Conservation (phyloP, 2,113 vertebrate species). For the Pleuronectes platessa region DNA sequence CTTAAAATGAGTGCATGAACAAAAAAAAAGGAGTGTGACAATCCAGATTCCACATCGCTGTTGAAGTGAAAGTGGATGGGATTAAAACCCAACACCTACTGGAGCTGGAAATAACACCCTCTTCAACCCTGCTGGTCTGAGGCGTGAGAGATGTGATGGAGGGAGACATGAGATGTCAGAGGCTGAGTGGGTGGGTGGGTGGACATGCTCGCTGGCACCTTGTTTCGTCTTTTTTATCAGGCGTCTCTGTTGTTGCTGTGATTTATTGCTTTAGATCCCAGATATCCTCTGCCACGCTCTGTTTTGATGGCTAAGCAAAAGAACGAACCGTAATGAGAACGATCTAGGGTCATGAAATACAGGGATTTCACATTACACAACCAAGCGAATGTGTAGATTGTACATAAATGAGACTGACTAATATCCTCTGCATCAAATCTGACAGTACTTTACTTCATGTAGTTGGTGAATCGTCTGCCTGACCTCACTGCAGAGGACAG, state of each 20-base stretch:
- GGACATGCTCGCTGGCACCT: conserved; percentile 46
- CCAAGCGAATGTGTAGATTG: too few species aligned
- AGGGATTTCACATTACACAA: too few species aligned
- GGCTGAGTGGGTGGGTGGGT: conserved; percentile 45
- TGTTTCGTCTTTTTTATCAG: conserved; percentile 40
- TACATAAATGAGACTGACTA: background rate
- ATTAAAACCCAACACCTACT: conserved; percentile 64
- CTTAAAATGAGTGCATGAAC: background rate
- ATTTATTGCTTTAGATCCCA: conserved; percentile 38
- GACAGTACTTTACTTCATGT: background rate
- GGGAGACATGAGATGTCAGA: conserved; percentile 24
- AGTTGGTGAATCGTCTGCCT: conserved; percentile 12
- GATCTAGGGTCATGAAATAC: background rate
- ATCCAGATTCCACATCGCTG: conserved; percentile 25
- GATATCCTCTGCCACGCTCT: background rate
- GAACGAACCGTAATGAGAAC: background rate
- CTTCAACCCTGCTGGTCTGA: conserved; percentile 51
- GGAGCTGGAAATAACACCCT: conserved; percentile 62
- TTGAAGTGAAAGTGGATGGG: conserved; percentile 48
- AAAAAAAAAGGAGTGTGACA: conserved; percentile 5
- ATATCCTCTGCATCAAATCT: conserved; percentile 1
- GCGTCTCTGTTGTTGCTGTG: conserved; percentile 19
- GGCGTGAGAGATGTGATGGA: conserved; percentile 40
- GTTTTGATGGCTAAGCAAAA: conserved; percentile 4
- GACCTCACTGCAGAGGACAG: conserved; percentile 33